Conservation (phyloP, 2,113 vertebrate genomes). For the Petrocephalus microphthalmus region DNA sequence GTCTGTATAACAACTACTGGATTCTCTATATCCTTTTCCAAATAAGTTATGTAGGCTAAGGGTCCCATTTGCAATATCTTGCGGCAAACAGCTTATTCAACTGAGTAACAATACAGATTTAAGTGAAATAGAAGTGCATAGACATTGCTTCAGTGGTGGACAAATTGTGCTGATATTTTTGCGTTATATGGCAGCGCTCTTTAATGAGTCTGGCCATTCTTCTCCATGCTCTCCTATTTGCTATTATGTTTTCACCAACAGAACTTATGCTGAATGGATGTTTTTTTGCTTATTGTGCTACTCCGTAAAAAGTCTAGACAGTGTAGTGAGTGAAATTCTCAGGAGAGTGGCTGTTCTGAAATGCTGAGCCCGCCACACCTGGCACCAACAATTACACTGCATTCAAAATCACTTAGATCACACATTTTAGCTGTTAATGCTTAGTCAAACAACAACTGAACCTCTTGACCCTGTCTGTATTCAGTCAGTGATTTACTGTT, state of each 20-base stretch:
- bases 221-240: neutral
- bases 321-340: neutral
- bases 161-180: neutral
- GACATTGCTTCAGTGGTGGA: neutral
- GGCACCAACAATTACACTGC: neutral
- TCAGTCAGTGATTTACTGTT: neutral
- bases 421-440: neutral
- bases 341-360: neutral
- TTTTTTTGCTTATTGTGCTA: neutral
- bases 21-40: neutral
- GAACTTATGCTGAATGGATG: neutral
- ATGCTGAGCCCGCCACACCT: neutral
- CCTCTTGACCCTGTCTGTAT: neutral
- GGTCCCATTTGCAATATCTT: neutral
- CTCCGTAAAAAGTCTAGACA: neutral
- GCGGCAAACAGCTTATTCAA: too few species aligned
- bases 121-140: neutral
- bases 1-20: neutral
- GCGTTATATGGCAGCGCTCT: neutral
- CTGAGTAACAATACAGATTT: neutral
- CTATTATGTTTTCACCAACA: neutral
- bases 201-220: neutral
- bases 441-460: neutral
- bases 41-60: neutral
- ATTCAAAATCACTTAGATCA: neutral